Evolutionary conservation across 2,888 invertebrate species (phyloP).

Genomic region (Acheta domesticus): DNA sequence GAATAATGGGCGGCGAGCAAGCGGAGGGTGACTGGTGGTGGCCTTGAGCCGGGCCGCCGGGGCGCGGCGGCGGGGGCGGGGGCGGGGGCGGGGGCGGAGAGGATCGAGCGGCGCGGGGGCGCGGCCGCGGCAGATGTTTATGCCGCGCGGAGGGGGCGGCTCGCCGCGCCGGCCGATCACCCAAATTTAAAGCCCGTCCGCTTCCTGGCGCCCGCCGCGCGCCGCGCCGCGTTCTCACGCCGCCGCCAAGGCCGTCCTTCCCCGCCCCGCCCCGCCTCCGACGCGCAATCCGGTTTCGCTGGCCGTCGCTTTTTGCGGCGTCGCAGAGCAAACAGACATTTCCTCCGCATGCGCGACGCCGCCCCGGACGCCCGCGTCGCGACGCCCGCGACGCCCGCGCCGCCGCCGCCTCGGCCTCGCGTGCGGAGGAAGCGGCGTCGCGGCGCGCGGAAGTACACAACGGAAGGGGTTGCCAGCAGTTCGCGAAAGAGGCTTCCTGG

Average conservation of each 20-base stretch:
- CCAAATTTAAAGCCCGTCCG: not conserved
- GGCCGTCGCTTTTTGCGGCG: constrained; percentile 1
- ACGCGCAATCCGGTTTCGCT: not conserved
- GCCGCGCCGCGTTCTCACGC: not conserved
- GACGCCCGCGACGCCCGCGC: not conserved
- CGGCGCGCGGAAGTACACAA: too few relatives aligned
- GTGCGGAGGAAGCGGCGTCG: too few relatives aligned
- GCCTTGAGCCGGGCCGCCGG: too few relatives aligned
- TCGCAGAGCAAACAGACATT: not conserved
- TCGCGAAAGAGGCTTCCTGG: too few relatives aligned
- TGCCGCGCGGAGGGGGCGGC: not conserved
- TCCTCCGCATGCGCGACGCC: not conserved
- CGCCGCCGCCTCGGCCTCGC: too few relatives aligned
- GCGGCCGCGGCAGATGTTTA: too few relatives aligned
- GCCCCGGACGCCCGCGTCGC: not conserved
- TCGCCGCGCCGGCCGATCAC: not conserved
- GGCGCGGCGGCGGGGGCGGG: too few relatives aligned
- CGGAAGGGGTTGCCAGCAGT: too few relatives aligned
- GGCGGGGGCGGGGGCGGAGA: too few relatives aligned
- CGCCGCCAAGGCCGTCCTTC: not conserved
- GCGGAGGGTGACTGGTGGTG: too few relatives aligned
- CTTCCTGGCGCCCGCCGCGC: not conserved
- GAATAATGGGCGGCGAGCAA: too few relatives aligned
- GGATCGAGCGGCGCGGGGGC: too few relatives aligned
- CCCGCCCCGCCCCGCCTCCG: not conserved